These are phyloP conservation scores for Haliclona indistincta DNA, from an alignment of 37 sponge, comb jelly and placozoan genomes.

Conservation along the genomic window DNA sequence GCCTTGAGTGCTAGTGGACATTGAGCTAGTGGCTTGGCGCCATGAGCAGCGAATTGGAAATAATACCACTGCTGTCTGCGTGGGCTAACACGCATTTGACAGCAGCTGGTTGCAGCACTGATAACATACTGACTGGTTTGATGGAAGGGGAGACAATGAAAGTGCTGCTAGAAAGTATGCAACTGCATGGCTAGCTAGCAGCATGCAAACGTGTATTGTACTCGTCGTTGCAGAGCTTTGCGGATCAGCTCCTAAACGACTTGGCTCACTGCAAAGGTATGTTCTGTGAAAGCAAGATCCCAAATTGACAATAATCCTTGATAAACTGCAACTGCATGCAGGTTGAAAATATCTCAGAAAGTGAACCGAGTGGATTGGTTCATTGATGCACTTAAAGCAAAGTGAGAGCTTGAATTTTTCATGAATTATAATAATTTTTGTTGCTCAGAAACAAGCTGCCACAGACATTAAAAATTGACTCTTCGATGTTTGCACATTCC, in stretches of 20 bases:
- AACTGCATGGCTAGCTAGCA: neutral
- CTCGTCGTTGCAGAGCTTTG: slow-evolving; percentile 23
- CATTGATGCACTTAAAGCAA: slow-evolving; percentile 53
- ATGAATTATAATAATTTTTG: slow-evolving; percentile 4
- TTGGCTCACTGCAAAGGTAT: slow-evolving; percentile 58
- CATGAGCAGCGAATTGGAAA: too few species aligned
- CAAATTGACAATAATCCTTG: neutral
- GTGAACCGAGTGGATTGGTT: slow-evolving; percentile 74
- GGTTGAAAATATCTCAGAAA: slow-evolving; percentile 61
- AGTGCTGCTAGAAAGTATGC: slow-evolving; percentile 34
- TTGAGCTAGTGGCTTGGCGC: too few species aligned
- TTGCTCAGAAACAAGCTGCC: slow-evolving; percentile 26
- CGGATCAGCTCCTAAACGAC: slow-evolving; percentile 43
- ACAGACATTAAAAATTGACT: slow-evolving; percentile 16
- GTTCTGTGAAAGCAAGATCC: neutral
- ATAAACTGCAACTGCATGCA: slow-evolving; percentile 1
- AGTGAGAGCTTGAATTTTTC: slow-evolving; percentile 6
- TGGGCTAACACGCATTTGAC: slow-evolving; percentile 63
- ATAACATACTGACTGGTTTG: slow-evolving; percentile 39
- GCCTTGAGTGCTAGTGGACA: too few species aligned
- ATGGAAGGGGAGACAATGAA: slow-evolving; percentile 54
- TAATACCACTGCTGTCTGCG: slow-evolving; percentile 26
- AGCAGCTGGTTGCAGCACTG: slow-evolving; percentile 6
- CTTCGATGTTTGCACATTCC: slow-evolving; percentile 31
- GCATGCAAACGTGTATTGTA: neutral